Evolutionary conservation across 2,888 invertebrate species (phyloP), one percentile per base, ranked within the genome.

Genomic region (Thalpophila matura): DNA sequence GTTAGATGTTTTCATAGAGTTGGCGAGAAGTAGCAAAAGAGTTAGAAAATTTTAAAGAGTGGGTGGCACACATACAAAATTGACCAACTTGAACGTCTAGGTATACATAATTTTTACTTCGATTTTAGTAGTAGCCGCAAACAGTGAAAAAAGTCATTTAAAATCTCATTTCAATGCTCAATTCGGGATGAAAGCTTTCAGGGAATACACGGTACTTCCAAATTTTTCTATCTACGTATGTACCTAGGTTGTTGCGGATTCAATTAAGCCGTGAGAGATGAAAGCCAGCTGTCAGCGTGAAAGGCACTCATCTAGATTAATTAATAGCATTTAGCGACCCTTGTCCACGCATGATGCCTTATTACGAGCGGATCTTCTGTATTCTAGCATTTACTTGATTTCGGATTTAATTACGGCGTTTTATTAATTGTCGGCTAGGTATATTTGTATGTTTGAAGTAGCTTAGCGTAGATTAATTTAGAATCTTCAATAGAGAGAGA

Each of bases 301-400:
- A 57, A 43, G 33, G 40, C 33, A 35, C 69, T 73, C 55, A 40
- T 57, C 58, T 35, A 29, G 65, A 63, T 64, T 75, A 72, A 79
- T 77, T 79, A 76, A 66, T 61, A 60, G 55, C 51, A 46, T 60
- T 55, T 53, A 65, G 20, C 33, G 49, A 73, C 77, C 79, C 62
- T 66, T 46, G 73, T 76, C 66, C 60, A 54, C 43, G 51, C 45
- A 65, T 60, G 46, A 62, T 58, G 56, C 40, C 26, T 27, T 38
- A 57, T 49, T 45, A 38, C 46, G 4, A 14, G 22, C 4, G 9
- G 29, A 35, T 22, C 42, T 67, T 66, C 49, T 74, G 59, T 58
- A 33, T 73, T 29, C n/a, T 35, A 33, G 37, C 26, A 37, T 53
- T 60, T 50, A 61, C 26, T 59, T 47, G 59, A 49, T 69, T 57